Conservation (phyloP, 2,113 vertebrate species). For the Saccopteryx bilineata region DNA sequence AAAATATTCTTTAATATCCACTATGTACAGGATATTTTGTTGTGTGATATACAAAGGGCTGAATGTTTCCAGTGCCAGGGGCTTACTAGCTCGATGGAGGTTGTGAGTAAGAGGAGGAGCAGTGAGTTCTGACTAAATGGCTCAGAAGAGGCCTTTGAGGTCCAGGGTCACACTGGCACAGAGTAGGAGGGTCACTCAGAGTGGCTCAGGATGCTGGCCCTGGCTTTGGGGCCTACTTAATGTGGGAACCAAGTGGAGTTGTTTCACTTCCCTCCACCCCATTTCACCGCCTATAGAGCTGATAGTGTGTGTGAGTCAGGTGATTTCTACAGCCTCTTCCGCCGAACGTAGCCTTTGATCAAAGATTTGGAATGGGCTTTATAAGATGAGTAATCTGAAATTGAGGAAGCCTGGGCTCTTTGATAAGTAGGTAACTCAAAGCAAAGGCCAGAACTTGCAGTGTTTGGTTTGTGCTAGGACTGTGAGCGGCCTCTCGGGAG, state of each 20-base stretch:
- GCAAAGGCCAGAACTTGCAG: not conserved
- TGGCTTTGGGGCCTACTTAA: not conserved
- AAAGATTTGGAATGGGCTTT: not conserved
- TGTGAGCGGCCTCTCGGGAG: not conserved
- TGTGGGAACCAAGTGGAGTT: not conserved
- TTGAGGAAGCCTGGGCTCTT: not conserved
- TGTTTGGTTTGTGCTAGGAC: not conserved
- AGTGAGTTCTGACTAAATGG: not conserved
- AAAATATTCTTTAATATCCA: not conserved
- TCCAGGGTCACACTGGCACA: not conserved
- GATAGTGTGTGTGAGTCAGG: not conserved
- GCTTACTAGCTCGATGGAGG: not conserved
- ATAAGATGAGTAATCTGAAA: not conserved
- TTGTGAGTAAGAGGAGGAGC: not conserved
- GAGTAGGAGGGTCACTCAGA: not conserved
- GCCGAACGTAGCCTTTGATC: not conserved
- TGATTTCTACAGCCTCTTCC: not conserved
- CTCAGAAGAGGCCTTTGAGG: not conserved
- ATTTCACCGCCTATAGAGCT: not conserved
- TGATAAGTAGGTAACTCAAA: not conserved
- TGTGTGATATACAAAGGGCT: not conserved
- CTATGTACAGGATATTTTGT: not conserved
- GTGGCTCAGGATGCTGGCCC: not conserved
- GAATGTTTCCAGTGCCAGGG: not conserved
- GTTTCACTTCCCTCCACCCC: not conserved